phyloP scores from a whole-genome alignment of 2,888 invertebrate species.

The Quadroppia sp. region DNA sequence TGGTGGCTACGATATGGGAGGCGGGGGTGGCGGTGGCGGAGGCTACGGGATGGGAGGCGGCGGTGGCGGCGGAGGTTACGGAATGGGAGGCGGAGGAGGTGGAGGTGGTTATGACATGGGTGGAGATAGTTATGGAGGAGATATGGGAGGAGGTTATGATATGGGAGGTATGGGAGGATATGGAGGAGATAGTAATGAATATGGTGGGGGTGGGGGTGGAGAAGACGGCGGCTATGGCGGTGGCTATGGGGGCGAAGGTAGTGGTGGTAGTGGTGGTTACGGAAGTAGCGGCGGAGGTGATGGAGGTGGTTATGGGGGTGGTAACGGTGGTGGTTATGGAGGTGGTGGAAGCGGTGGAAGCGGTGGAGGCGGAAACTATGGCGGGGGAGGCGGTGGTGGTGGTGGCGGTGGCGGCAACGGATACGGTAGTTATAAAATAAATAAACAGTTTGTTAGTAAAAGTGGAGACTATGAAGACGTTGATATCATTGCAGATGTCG shows the following conservation, averaged over 20 bases:
- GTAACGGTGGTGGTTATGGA: neutral
- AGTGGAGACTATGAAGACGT: constrained; percentile 6
- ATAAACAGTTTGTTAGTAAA: no score
- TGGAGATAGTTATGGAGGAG: no score
- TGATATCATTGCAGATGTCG: constrained; percentile 19
- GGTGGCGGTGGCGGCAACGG: neutral
- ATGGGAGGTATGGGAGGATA: neutral
- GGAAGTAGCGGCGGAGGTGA: neutral
- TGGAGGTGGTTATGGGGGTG: neutral
- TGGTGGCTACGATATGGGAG: no score
- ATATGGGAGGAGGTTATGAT: constrained; percentile 1
- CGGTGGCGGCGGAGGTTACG: neutral
- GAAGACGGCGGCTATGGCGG: neutral
- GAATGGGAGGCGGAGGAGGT: neutral
- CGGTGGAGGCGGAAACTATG: neutral
- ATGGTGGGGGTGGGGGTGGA: neutral
- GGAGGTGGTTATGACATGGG: neutral
- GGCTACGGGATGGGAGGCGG: no score
- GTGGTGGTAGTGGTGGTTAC: neutral
- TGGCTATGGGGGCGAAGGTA: neutral
- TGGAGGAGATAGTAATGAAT: neutral
- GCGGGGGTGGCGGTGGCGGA: no score
- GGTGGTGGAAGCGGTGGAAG: neutral
- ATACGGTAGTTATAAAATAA: neutral
- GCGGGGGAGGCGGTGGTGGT: neutral